Evolutionary conservation across 2,113 vertebrate genomes (phyloP).

Genomic region (Antechinus flavipes): DNA sequence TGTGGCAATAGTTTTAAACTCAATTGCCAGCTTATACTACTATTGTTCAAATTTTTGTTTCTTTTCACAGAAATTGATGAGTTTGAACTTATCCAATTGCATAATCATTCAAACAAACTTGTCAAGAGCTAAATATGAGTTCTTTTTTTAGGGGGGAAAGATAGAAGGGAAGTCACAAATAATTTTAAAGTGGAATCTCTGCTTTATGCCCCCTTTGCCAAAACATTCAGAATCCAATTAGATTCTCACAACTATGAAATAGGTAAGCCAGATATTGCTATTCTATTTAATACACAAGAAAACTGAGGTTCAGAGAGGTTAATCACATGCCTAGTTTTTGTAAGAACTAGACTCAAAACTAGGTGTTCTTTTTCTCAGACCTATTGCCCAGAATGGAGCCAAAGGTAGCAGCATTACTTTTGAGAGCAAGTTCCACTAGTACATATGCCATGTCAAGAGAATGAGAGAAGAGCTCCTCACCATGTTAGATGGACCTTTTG

Average conservation of each 20-base stretch:
- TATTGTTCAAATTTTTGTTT: neutral
- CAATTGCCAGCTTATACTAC: neutral
- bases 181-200: neutral
- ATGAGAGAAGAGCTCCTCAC: neutral
- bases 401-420: neutral
- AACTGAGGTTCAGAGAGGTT: neutral
- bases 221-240: neutral
- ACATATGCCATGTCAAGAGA: neutral
- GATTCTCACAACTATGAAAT: neutral
- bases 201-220: neutral
- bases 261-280: neutral
- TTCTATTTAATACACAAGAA: neutral
- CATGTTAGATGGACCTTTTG: neutral
- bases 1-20: neutral
- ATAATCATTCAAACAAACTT: neutral
- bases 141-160: neutral
- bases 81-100: neutral
- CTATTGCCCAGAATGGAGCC: neutral
- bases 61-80: neutral
- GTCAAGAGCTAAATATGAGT: neutral
- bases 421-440: neutral
- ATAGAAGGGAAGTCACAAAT: neutral
- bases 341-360: neutral
- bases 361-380: neutral
- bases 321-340: neutral